Percentiles rank a stretch among this genome's conserved stretches.
Evolutionary conservation across 2,797 vertebrate genomes (phyloP).

Genomic region (Leptodactylus fallax): DNA sequence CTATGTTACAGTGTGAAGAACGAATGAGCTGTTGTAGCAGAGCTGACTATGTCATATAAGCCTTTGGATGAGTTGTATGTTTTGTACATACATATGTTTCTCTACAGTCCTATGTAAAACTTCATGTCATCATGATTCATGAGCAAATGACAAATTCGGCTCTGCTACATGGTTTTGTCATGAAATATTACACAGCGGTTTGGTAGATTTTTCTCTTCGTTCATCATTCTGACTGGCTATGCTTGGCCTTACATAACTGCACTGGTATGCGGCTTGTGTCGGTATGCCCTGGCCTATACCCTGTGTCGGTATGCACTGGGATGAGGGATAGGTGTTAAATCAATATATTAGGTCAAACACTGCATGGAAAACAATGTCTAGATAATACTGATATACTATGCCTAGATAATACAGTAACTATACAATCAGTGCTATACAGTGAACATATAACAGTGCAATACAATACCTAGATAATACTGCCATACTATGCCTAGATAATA

Average conservation of each 20-base stretch:
- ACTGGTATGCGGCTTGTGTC: neutral
- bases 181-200: neutral
- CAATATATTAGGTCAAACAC: neutral
- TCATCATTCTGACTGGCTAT: neutral
- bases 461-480: neutral
- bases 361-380: neutral
- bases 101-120: neutral
- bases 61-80: too few species aligned
- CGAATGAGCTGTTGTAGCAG: neutral
- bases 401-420: neutral
- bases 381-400: too few species aligned
- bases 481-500: too few species aligned
- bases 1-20: neutral
- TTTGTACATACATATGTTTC: too few species aligned
- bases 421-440: neutral
- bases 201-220: neutral
- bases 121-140: neutral
- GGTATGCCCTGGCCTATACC: neutral
- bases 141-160: neutral
- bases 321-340: neutral
- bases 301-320: neutral
- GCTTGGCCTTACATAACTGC: neutral
- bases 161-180: neutral
- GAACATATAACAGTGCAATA: too few species aligned
- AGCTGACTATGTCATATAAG: neutral